phyloP scores from a whole-genome alignment of 2,113 vertebrate species.

The Silurus meridionalis region DNA sequence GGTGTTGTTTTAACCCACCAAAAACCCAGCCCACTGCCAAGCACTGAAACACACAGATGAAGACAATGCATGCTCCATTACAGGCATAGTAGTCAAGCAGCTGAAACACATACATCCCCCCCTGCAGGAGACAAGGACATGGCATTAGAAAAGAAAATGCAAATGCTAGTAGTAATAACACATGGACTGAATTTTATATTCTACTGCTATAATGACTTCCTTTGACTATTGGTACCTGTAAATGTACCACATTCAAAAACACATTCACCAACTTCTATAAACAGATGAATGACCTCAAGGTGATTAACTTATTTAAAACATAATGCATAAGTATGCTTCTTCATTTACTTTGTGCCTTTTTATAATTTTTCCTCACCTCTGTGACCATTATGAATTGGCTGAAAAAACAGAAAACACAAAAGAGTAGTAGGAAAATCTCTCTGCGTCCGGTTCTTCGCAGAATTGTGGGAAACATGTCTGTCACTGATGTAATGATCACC shows the following conservation, averaged over 20 bases:
- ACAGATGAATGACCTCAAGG: not conserved
- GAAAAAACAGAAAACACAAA: slow-evolving; percentile 68
- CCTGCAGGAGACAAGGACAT: not conserved
- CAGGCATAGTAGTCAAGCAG: slow-evolving; percentile 75
- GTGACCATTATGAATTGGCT: slow-evolving; percentile 70
- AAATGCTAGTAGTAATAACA: not conserved
- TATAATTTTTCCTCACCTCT: slow-evolving; percentile 58
- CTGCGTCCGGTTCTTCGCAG: slow-evolving; percentile 62
- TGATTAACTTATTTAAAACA: too few relatives aligned
- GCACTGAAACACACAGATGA: slow-evolving; percentile 67
- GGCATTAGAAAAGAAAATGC: not conserved
- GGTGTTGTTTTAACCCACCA: slow-evolving; percentile 57
- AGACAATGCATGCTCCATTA: slow-evolving; percentile 72
- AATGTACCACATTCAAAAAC: too few relatives aligned
- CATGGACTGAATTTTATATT: not conserved
- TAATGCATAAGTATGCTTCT: too few relatives aligned
- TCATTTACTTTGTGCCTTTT: not conserved
- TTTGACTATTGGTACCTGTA: too few relatives aligned
- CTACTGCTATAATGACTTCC: not conserved
- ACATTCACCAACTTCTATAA: too few relatives aligned
- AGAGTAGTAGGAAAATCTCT: slow-evolving; percentile 67
- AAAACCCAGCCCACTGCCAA: slow-evolving; percentile 71
- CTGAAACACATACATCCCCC: slow-evolving; percentile 56
- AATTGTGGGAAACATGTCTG: slow-evolving; percentile 66
- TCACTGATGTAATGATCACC: slow-evolving; percentile 66